Evolutionary conservation across 1,140 invertebrate species (phyloP), one percentile per base, ranked within the genome.

Genomic region (Papilio machaon): DNA sequence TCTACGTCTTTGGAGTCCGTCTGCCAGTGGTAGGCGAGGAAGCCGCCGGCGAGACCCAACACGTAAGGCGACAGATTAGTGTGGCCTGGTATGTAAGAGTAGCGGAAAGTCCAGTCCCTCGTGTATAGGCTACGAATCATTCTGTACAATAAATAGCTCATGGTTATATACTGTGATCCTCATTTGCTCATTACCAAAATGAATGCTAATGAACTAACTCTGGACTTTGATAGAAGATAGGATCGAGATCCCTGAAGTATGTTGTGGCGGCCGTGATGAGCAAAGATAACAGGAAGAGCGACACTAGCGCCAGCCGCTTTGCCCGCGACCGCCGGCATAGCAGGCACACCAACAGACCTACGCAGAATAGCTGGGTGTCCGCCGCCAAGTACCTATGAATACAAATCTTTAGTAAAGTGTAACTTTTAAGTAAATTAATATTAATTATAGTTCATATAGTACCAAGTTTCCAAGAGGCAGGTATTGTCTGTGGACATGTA

Each of bases 391-490:
- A 95, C 94, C 94, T 95, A 82, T 6, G 81, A 78, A 80, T 47
- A 49, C 60, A 64, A 77, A 46, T 54, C 35, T 64, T 23, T 19
- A 64, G 19, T 64, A 9, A 64, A 23, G 19, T 58, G n/a, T 58
- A 58, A 30, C 23, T 30, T 30, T n/a, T 6, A 7, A 58, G 19
- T 11, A 23, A 3, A 23, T 23, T 23, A 73, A 58, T 58, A 17
- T 30, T 30, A 30, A 70, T 15, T 38, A 67, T 52, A 30, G 30
- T 75, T 30, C 13, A 70, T 35, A 30, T 30, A 30, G 52, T 80
- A 95, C 94, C 94, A 95, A 52, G 91, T 85, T 73, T 92, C 90
- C 7, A 90, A 89, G 43, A 88, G 54, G 74, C 94, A 95, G 8
- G 78, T 47, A 0, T 87, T 83, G 23, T 89, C 86, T 6, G 86